Evolutionary conservation across 2,888 invertebrate species (phyloP).

Genomic region (Anticlea derivata): DNA sequence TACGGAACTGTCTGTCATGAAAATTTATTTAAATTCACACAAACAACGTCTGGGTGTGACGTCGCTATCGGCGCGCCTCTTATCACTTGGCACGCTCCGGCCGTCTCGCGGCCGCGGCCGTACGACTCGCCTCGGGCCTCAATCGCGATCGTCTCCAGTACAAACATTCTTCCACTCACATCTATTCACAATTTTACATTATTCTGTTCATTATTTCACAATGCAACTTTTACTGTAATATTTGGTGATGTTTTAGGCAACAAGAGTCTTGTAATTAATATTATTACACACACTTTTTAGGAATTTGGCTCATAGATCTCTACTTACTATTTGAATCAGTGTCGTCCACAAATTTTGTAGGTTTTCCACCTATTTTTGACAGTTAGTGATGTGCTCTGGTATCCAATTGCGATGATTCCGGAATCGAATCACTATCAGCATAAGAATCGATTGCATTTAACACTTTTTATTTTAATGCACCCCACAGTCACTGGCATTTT

Average conservation of each 20-base stretch:
- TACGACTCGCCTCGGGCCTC: slow-evolving; percentile 67
- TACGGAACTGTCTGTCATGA: slow-evolving; percentile 84
- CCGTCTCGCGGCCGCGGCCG: slow-evolving; percentile 76
- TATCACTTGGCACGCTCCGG: slow-evolving; percentile 83
- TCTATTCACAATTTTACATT: slow-evolving; percentile 44
- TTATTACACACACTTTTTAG: slow-evolving; percentile 11
- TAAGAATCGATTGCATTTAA: slow-evolving; percentile 65
- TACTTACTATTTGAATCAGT: slow-evolving; percentile 82
- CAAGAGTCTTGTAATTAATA: slow-evolving; percentile 5
- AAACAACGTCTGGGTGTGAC: slow-evolving; percentile 84
- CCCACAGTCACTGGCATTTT: slow-evolving; percentile 72
- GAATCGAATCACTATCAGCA: slow-evolving; percentile 60
- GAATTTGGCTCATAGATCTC: slow-evolving; percentile 29
- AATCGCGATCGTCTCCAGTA: slow-evolving; percentile 61
- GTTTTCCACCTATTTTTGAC: slow-evolving; percentile 75
- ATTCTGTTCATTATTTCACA: slow-evolving; percentile 17
- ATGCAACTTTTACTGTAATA: slow-evolving; percentile 16
- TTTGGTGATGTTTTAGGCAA: slow-evolving; percentile 1
- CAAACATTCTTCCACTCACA: slow-evolving; percentile 63
- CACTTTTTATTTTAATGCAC: slow-evolving; percentile 56
- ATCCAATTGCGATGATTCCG: slow-evolving; percentile 67
- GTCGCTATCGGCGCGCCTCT: slow-evolving; percentile 83
- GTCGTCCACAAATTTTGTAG: slow-evolving; percentile 77
- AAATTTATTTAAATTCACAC: slow-evolving; percentile 84
- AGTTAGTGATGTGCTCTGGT: slow-evolving; percentile 68